Percentiles rank a stretch among this genome's conserved stretches.
These are phyloP conservation scores for Adelphocoris suturalis DNA, from an alignment of 2,888 invertebrate species.

Conservation along the genomic window DNA sequence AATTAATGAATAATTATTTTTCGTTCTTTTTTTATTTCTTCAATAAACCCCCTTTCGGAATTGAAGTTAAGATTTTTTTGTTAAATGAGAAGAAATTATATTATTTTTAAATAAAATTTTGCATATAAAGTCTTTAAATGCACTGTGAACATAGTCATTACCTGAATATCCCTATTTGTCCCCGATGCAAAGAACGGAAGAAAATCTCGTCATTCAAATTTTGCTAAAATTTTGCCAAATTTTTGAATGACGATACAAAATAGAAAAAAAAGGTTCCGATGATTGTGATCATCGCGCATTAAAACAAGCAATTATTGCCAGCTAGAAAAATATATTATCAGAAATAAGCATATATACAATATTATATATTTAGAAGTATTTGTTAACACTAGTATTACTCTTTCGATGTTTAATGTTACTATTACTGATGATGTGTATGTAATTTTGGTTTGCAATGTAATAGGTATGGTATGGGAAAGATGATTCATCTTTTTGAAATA, in stretches of 20 bases:
- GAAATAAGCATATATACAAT: slow-evolving; percentile 15
- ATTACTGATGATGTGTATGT: slow-evolving; percentile 71
- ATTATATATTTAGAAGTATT: slow-evolving; percentile 72
- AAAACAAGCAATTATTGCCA: slow-evolving; percentile 59
- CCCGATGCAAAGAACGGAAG: neutral
- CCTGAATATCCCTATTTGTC: slow-evolving; percentile 28
- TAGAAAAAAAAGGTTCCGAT: slow-evolving; percentile 34
- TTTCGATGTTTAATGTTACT: slow-evolving; percentile 67
- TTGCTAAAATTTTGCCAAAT: neutral
- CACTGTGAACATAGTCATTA: slow-evolving; percentile 74
- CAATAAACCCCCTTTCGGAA: slow-evolving; percentile 60
- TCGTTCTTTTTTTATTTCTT: slow-evolving; percentile 38
- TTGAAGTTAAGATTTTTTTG: slow-evolving; percentile 15
- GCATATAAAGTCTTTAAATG: slow-evolving; percentile 73
- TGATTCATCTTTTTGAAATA: neutral
- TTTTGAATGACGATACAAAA: slow-evolving; percentile 19
- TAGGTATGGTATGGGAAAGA: neutral
- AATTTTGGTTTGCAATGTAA: slow-evolving; percentile 37
- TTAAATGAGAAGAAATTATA: neutral
- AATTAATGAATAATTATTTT: slow-evolving; percentile 29
- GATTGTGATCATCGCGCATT: slow-evolving; percentile 52
- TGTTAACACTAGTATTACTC: slow-evolving; percentile 74
- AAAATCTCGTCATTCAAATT: neutral
- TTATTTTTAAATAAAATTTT: slow-evolving; percentile 46
- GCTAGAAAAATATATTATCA: slow-evolving; percentile 29